A percentile compares a stretch with the other conserved stretches of the same genome.
Conservation (phyloP, 2,113 vertebrate genomes). For the Rafetus swinhoei region DNA sequence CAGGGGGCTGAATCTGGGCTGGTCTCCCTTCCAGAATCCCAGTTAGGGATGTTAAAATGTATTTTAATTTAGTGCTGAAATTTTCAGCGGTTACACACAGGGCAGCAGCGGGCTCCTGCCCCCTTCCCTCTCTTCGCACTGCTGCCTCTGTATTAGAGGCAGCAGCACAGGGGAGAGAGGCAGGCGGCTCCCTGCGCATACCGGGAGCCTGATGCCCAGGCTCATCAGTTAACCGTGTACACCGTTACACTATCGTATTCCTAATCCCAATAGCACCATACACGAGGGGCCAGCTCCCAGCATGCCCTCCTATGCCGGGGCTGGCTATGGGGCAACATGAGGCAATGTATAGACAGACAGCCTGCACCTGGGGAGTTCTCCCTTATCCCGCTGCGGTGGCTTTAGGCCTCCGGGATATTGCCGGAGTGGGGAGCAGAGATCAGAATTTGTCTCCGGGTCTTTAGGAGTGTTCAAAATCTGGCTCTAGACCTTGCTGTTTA, state of each 20-base stretch:
- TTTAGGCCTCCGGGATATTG: background rate
- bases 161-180: no score
- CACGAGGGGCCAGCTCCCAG: background rate
- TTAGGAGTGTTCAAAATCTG: background rate
- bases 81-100: no score
- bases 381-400: fast-evolving
- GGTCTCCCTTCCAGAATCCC: no score
- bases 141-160: no score
- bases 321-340: background rate
- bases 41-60: no score
- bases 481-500: background rate
- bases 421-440: fast-evolving
- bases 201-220: no score
- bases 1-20: background rate
- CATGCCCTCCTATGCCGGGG: background rate
- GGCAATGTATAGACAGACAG: background rate
- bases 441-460: fast-evolving
- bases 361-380: background rate
- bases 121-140: no score
- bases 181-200: no score
- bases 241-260: no score
- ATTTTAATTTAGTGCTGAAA: no score
- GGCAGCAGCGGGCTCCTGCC: no score
- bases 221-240: no score
- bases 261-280: background rate